These are phyloP conservation scores for Chloropsis cyanopogon DNA, from an alignment of 2,113 vertebrate species.

Conservation along the genomic window DNA sequence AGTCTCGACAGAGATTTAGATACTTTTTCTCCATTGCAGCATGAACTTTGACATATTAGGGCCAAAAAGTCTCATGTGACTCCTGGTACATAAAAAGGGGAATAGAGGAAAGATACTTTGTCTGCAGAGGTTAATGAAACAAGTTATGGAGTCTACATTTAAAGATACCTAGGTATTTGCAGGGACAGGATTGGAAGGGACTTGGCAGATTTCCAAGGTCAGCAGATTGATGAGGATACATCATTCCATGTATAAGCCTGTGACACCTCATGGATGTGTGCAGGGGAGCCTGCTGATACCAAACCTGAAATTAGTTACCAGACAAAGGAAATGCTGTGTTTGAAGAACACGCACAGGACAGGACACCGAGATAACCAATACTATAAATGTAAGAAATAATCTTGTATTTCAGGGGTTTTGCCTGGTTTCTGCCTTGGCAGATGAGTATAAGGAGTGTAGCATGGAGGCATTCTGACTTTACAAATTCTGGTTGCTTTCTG, in stretches of 20 bases:
- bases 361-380: not conserved
- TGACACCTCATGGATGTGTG: not conserved
- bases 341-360: not conserved
- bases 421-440: not conserved
- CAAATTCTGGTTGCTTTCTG: not conserved
- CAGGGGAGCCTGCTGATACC: not conserved
- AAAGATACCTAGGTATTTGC: not conserved
- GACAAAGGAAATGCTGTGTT: not conserved
- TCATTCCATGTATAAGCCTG: rapidly evolving
- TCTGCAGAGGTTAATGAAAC: not conserved
- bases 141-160: not conserved
- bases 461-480: not conserved
- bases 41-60: not conserved
- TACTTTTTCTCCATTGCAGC: not conserved
- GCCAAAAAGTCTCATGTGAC: not conserved
- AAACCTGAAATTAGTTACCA: not conserved
- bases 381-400: not conserved
- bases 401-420: not conserved
- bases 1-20: not conserved
- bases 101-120: not conserved
- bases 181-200: not conserved
- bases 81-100: not conserved
- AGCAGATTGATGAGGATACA: not conserved
- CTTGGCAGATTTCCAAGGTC: not conserved
- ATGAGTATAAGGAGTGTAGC: not conserved